Percentiles rank a stretch among this genome's conserved stretches.
Conservation (phyloP, 1,140 invertebrate species). For the Drosophila pectinifera region DNA sequence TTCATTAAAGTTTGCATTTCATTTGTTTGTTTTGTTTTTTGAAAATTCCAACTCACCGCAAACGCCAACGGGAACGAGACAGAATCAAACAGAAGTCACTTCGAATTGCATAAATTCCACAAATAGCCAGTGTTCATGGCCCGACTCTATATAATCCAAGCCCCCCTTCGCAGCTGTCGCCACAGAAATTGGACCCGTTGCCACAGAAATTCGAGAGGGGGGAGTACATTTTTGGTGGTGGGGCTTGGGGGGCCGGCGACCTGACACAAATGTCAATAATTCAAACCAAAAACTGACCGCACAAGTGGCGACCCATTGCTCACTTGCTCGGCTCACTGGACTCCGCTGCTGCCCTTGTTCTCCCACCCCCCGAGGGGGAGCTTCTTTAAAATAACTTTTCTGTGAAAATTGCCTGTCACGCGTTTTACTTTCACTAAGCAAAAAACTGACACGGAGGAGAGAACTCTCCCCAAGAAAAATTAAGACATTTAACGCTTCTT, state of each 20-base stretch:
- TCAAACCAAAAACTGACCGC: slow-evolving; percentile 55
- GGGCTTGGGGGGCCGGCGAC: too few relatives aligned
- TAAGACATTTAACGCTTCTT: slow-evolving; percentile 81
- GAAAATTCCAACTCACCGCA: slow-evolving; percentile 26
- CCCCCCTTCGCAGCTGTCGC: slow-evolving; percentile 23
- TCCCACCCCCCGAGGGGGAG: slow-evolving; percentile 4
- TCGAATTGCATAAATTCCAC: slow-evolving; percentile 64
- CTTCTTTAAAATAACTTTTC: slow-evolving; percentile 56
- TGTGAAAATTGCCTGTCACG: slow-evolving; percentile 74
- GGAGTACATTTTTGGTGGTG: slow-evolving; percentile 39
- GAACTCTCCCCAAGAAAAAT: slow-evolving; percentile 54
- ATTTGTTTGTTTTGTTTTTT: slow-evolving; percentile 8
- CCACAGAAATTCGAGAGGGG: slow-evolving; percentile 68
- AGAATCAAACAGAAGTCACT: slow-evolving; percentile 34
- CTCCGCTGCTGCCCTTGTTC: slow-evolving; percentile 24
- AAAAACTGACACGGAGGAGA: slow-evolving; percentile 23
- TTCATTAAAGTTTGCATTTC: slow-evolving; percentile 17
- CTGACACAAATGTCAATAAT: slow-evolving; percentile 79
- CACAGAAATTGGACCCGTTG: slow-evolving; percentile 52
- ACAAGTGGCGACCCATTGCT: slow-evolving; percentile 45
- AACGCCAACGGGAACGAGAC: slow-evolving; percentile 5
- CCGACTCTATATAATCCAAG: slow-evolving; percentile 29
- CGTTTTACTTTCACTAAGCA: slow-evolving; percentile 65
- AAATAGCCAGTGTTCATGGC: slow-evolving; percentile 40
- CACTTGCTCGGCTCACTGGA: slow-evolving; percentile 72